Base-by-base conservation (phyloP, 2,888 invertebrate species). In the Tribolium freemani region DNA sequence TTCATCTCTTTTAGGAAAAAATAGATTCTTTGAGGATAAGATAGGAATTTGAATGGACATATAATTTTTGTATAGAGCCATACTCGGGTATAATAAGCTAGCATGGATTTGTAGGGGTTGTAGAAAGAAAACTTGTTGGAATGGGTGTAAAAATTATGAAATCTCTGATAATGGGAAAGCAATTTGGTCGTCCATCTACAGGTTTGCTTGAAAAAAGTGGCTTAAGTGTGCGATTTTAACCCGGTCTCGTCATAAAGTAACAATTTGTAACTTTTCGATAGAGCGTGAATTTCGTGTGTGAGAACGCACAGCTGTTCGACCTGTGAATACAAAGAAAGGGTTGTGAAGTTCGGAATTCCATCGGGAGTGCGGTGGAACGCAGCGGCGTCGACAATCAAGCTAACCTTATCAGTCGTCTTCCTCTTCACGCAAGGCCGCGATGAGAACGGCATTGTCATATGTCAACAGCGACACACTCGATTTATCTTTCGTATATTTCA, bases 401-500 rank as follows among this genome's bases (percentile, higher is more conserved):
- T 76, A 78, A 76, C 76, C 76, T 76, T 78, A 78, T 79, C 78
- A 79, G 76, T 54, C 70, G 70, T 66, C 69, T 67, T 74, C 68
- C 69, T 74, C 69, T 70, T 74, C 69, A 75, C 71, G 72, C 75
- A 71, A 71, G 73, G 74, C 77, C 66, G 78, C 75, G 72, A 75
- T 73, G 78, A 75, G 75, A 78, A 79, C 80, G 80, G 78, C 81
- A 83, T 84, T 85, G 84, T 84, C 84, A 83, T 85, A 83, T 83
- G 85, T 85, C 85, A 84, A 81, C 84, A 79, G 79, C 78, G 83
- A 82, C 81, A 80, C 81, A 79, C 80, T 79, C 83, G 84, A 86
- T 86, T 86, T 84, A 86, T 86, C 85, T 84, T 84, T 80, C 80
- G 80, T 81, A 81, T 83, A 84, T 85, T 84, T 83, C 82, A 81